These are phyloP conservation scores for Phaethon lepturus DNA, from an alignment of 2,113 vertebrate genomes.

Conservation along the genomic window DNA sequence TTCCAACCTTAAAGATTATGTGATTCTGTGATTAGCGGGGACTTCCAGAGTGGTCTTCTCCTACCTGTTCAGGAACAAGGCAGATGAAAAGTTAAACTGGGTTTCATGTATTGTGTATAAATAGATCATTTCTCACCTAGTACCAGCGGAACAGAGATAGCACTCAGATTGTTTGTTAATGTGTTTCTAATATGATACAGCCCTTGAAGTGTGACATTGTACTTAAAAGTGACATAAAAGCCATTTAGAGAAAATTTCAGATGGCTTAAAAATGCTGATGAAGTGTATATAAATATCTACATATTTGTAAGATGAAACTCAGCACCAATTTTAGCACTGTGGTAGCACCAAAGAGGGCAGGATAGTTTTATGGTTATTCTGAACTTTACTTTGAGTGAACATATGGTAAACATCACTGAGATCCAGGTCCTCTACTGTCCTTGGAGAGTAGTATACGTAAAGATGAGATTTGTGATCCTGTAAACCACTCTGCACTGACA, in stretches of 20 bases:
- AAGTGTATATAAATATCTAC: conserved; percentile 70
- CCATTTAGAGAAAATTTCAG: conserved; percentile 80
- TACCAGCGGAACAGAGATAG: conserved; percentile 79
- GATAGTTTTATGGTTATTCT: neutral
- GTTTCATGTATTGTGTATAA: conserved; percentile 51
- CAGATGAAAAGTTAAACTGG: conserved; percentile 61
- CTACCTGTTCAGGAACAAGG: conserved; percentile 36
- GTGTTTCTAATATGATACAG: conserved; percentile 78
- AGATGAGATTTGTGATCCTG: neutral
- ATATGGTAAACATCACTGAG: neutral
- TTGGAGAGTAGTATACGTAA: neutral
- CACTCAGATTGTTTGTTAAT: conserved; percentile 80
- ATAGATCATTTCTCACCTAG: conserved; percentile 73
- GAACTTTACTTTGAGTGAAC: neutral
- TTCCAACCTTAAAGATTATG: too few relatives aligned
- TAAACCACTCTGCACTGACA: neutral
- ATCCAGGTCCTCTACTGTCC: neutral
- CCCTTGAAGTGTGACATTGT: conserved; percentile 77
- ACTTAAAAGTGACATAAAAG: conserved; percentile 80
- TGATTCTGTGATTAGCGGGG: neutral
- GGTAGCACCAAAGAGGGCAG: neutral
- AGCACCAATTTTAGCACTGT: neutral
- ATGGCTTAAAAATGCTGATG: conserved; percentile 77
- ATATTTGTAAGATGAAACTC: neutral
- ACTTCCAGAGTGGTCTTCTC: conserved; percentile 46